These are phyloP conservation scores for Osmerus eperlanus DNA, from an alignment of 2,113 vertebrate species.

Conservation along the genomic window DNA sequence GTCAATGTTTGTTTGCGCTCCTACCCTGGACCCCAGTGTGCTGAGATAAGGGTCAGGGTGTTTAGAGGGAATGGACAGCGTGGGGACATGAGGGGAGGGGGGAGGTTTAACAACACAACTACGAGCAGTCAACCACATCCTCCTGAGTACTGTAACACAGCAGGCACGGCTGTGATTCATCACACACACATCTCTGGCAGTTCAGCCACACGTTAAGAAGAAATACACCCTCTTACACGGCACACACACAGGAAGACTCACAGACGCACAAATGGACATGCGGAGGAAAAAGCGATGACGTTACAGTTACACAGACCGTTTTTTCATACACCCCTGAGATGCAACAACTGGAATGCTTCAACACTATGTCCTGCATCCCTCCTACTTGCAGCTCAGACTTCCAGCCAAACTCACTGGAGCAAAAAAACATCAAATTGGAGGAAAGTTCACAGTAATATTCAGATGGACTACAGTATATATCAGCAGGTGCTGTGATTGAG, in stretches of 20 bases:
- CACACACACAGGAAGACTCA: background rate
- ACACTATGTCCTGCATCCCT: constrained; percentile 45
- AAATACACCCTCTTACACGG: background rate
- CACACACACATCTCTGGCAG: background rate
- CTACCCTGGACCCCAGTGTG: constrained; percentile 19
- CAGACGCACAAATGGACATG: background rate
- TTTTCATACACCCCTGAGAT: constrained; percentile 56
- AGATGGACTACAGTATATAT: too few species aligned
- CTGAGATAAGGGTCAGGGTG: constrained; percentile 45
- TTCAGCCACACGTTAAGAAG: background rate
- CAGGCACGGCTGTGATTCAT: background rate
- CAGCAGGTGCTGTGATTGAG: too few species aligned
- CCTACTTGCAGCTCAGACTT: constrained; percentile 47
- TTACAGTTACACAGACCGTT: constrained; percentile 49
- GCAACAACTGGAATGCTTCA: constrained; percentile 54
- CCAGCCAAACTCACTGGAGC: constrained; percentile 30
- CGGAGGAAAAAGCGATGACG: constrained; percentile 22
- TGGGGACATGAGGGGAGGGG: background rate
- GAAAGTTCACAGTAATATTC: too few species aligned
- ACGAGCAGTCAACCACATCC: background rate
- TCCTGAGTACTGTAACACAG: constrained; percentile 4
- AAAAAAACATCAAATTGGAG: too few species aligned
- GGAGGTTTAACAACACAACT: background rate
- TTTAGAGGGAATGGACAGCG: constrained; percentile 14
- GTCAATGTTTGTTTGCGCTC: constrained; percentile 54